Base-by-base conservation (phyloP, 2,113 vertebrate genomes). In the Ariopsis seemanni region DNA sequence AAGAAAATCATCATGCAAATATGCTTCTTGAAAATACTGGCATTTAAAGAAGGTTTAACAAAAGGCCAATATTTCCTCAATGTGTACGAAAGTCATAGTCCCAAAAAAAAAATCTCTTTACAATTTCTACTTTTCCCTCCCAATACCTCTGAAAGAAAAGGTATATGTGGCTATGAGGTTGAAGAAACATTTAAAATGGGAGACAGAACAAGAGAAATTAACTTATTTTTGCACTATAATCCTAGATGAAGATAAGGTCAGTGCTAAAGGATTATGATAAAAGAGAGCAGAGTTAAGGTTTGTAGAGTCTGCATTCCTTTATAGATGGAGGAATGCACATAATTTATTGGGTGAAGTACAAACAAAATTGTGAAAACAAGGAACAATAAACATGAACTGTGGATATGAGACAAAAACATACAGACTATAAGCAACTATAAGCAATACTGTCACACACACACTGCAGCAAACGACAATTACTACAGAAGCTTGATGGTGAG, bases 1-100 rank as follows among this genome's bases (percentile, higher is more conserved):
- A 79, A 65, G 52, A 67, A 20, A 67, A 22, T 88, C 42, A 85
- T 7, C 15, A 74, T 71, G 88, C 88, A 82, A 85, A 88, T 84
- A 82, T 34, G 42, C 84, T 88, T 83, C 83, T 63, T 81, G 82
- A 42, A 90, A 88, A 75, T 62, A 17, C n/a, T 71, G 67, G 57
- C 89, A 87, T 90, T 91, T 89, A 77, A 90, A 87, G 50, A 83
- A 62, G 42, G 22, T 42, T 85, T 87, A 50, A 77, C 74, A 20
- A 53, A 52, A 77, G 22, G 48, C 50, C 52, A 34, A 58, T 34
- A 58, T 58, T 80, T 80, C 50, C 6, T 79, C 52, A 27, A 8
- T 25, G 20, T 75, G 48, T 71, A 65, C 48, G 60, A 71, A 86
- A 90, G 84, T 87, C 81, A 55, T 75, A 84, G 78, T 60, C 58